Percentiles rank a stretch among this genome's conserved stretches.
Evolutionary conservation across 2,888 invertebrate genomes (phyloP).

Genomic region (Leptopterna dolabrata): DNA sequence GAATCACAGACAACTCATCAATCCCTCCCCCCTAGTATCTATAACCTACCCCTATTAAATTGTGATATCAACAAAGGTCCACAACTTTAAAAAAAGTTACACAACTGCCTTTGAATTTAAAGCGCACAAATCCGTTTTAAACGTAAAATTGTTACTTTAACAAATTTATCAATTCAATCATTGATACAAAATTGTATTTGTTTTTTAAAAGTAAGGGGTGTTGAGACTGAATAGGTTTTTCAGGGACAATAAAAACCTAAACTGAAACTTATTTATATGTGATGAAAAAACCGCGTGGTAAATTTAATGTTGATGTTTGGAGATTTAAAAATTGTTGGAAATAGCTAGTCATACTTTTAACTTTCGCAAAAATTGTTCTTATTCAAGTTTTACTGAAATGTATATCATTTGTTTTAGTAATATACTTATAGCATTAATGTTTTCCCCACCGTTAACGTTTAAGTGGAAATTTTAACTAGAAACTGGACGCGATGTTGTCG

Average conservation of each 20-base stretch:
- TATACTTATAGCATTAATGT: not conserved
- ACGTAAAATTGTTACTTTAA: not conserved
- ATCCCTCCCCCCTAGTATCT: not conserved
- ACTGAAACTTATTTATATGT: conserved; percentile 51
- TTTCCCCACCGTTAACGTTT: conserved; percentile 29
- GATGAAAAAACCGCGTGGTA: conserved; percentile 45
- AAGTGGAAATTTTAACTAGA: not conserved
- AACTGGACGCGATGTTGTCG: not conserved
- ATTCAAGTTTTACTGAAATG: conserved; percentile 18
- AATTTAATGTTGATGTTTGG: conserved; percentile 40
- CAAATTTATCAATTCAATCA: not conserved
- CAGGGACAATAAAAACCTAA: conserved; percentile 21
- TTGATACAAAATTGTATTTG: not conserved
- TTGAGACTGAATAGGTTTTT: conserved; percentile 55
- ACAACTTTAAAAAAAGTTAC: not conserved
- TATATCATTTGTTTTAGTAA: not conserved
- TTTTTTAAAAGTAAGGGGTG: conserved; percentile 34
- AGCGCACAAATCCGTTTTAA: not conserved
- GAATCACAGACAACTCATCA: not conserved
- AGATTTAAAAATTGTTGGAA: conserved; percentile 51
- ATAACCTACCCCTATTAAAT: conserved; percentile 8
- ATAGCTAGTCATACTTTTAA: conserved; percentile 52
- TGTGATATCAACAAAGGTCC: conserved; percentile 12
- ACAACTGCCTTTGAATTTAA: not conserved
- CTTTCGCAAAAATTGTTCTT: conserved; percentile 14